Evolutionary conservation across 2,888 invertebrate genomes (phyloP).

Genomic region (Acrocera orbiculus): DNA sequence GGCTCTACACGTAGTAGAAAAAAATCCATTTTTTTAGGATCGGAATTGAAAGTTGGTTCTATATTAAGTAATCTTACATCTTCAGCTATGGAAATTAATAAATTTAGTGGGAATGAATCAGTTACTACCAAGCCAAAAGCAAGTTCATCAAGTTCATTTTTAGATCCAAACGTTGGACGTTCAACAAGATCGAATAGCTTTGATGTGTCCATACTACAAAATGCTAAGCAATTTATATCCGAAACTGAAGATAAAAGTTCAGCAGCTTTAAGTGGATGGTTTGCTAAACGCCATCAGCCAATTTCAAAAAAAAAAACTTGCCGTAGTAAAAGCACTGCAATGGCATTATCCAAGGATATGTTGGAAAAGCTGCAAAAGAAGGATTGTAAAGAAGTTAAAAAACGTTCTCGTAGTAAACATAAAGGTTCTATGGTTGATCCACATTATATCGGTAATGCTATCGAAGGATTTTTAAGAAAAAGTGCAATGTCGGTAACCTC

Average conservation of each 20-base stretch:
- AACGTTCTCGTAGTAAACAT: constrained; percentile 19
- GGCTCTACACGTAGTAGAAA: constrained; percentile 17
- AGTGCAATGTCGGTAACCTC: constrained; percentile 27
- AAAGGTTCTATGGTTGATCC: constrained; percentile 60
- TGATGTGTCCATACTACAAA: constrained; percentile 55
- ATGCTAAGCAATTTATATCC: constrained; percentile 29
- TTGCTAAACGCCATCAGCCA: constrained; percentile 60
- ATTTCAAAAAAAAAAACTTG: constrained; percentile 44
- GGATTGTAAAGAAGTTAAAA: constrained; percentile 29
- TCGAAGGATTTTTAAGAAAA: constrained; percentile 61
- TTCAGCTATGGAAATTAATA: constrained; percentile 62
- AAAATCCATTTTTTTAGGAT: constrained; percentile 51
- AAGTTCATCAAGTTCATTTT: constrained; percentile 17
- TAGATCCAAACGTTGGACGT: constrained; percentile 29
- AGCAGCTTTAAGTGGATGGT: constrained; percentile 50
- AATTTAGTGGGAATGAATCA: constrained; percentile 36
- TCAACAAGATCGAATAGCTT: constrained; percentile 70
- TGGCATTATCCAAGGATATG: constrained; percentile 39
- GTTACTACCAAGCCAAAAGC: constrained; percentile 14
- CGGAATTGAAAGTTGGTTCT: constrained; percentile 62
- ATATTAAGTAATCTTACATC: constrained; percentile 54
- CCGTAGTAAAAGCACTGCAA: constrained; percentile 34
- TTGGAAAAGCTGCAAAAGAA: constrained; percentile 38
- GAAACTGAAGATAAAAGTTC: constrained; percentile 34
- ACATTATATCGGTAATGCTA: constrained; percentile 63